A percentile compares a stretch with the other conserved stretches of the same genome.
Conservation (phyloP, 2,797 vertebrate genomes). For the Onychomys torridus region DNA sequence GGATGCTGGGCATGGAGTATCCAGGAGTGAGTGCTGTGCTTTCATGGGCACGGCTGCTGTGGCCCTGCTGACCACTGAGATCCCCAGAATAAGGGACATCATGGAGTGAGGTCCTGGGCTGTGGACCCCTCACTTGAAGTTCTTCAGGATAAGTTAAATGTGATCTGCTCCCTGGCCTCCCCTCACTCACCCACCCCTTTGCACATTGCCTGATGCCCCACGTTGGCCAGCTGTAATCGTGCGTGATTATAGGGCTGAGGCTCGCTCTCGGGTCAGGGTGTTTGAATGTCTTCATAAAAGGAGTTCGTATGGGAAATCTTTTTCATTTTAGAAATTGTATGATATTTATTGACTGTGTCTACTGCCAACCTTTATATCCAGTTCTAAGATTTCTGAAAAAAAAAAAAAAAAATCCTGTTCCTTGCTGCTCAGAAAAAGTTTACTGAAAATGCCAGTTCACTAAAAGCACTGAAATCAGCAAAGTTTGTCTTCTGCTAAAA, state of each 20-base stretch:
- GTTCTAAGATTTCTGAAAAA: constrained; percentile 81
- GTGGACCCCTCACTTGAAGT: constrained; percentile 92
- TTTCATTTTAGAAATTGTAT: constrained; percentile 80
- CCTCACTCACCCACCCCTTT: neutral
- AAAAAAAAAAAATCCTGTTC: constrained; percentile 67
- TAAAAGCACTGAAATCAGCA: constrained; percentile 80
- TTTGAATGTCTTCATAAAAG: constrained; percentile 77
- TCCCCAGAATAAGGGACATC: constrained; percentile 85
- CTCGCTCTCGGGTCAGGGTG: constrained; percentile 68
- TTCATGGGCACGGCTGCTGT: constrained; percentile 74
- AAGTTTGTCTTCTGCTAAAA: constrained; percentile 78
- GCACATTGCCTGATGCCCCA: neutral
- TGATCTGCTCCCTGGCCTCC: constrained; percentile 73
- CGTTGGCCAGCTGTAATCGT: constrained; percentile 45
- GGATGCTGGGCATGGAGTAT: constrained; percentile 48
- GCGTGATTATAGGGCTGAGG: neutral
- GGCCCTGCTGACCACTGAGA: constrained; percentile 73
- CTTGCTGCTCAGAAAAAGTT: constrained; percentile 88
- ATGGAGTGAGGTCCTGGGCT: constrained; percentile 86
- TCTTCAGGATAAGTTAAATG: constrained; percentile 87
- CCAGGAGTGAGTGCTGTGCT: constrained; percentile 76
- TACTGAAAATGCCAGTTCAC: constrained; percentile 82
- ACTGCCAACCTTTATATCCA: constrained; percentile 85
- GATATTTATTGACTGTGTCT: constrained; percentile 85
- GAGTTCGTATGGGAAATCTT: constrained; percentile 70